These are phyloP conservation scores for Thaumetopoea pityocampa DNA, from an alignment of 1,140 invertebrate species.

Conservation along the genomic window DNA sequence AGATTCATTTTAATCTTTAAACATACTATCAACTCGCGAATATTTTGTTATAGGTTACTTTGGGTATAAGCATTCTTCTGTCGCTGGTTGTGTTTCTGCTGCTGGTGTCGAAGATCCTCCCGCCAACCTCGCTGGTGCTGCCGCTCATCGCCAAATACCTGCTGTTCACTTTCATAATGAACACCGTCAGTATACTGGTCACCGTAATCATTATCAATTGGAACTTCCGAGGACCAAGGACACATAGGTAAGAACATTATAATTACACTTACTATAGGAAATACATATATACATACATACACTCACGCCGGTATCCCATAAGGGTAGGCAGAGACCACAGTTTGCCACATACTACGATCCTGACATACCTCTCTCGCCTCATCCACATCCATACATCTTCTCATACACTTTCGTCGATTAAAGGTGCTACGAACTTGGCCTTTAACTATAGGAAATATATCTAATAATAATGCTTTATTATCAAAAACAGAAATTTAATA, in stretches of 20 bases:
- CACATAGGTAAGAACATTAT: conserved; percentile 77
- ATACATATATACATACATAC: neutral
- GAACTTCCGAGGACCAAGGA: conserved; percentile 97
- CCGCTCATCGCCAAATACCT: conserved; percentile 99
- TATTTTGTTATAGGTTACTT: conserved; percentile 82
- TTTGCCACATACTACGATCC: too few species aligned
- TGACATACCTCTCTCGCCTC: too few species aligned
- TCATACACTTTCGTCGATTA: too few species aligned
- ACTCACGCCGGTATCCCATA: too few species aligned
- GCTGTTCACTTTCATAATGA: conserved; percentile 99
- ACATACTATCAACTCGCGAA: too few species aligned
- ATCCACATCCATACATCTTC: too few species aligned
- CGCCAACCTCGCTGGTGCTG: conserved; percentile 96
- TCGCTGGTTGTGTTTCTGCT: conserved; percentile 99
- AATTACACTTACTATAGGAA: conserved; percentile 1
- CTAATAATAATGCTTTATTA: too few species aligned
- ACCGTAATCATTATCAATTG: conserved; percentile 99
- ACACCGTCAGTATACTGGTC: conserved; percentile 98
- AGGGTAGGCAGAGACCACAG: too few species aligned
- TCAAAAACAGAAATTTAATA: too few species aligned
- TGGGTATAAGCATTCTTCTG: conserved; percentile 98
- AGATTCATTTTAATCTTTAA: too few species aligned
- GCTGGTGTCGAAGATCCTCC: conserved; percentile 98
- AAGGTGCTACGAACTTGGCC: too few species aligned
- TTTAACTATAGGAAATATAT: too few species aligned